Evolutionary conservation across 2,113 vertebrate genomes (phyloP).

Genomic region (Cettia cetti): DNA sequence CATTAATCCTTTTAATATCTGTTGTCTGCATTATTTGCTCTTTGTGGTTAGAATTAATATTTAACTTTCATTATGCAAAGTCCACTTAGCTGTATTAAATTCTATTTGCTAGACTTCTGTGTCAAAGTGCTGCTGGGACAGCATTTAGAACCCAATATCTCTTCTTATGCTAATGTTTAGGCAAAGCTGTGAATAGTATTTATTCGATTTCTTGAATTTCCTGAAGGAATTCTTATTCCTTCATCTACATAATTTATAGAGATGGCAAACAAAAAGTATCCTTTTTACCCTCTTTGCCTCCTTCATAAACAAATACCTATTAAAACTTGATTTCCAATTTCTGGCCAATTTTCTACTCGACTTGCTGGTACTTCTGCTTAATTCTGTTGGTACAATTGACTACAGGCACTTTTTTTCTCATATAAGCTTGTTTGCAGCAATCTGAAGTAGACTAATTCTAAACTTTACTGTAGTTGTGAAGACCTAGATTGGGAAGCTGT

Average conservation of each 20-base stretch:
- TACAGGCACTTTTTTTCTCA: neutral
- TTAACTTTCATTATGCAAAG: constrained; percentile 45
- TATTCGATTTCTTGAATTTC: neutral
- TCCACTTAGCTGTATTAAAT: constrained; percentile 2
- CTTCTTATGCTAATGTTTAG: neutral
- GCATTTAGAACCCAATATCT: neutral
- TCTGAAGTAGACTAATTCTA: neutral
- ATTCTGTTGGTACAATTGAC: neutral
- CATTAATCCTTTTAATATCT: constrained; percentile 49
- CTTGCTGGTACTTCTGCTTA: constrained; percentile 1
- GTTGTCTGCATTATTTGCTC: constrained; percentile 47
- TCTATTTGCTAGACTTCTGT: neutral
- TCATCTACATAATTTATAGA: constrained; percentile 17
- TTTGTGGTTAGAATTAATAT: constrained; percentile 50
- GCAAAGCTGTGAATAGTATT: neutral
- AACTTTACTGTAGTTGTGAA: neutral
- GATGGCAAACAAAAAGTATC: neutral
- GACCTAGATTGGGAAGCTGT: neutral
- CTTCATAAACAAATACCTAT: constrained; percentile 15
- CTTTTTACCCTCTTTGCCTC: neutral
- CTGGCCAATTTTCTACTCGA: neutral
- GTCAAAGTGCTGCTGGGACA: neutral
- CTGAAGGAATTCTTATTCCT: neutral
- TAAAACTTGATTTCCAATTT: constrained; percentile 40
- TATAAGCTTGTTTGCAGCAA: neutral